Evolutionary conservation across 2,113 vertebrate species (phyloP).

Genomic region (Pithys albifrons): DNA sequence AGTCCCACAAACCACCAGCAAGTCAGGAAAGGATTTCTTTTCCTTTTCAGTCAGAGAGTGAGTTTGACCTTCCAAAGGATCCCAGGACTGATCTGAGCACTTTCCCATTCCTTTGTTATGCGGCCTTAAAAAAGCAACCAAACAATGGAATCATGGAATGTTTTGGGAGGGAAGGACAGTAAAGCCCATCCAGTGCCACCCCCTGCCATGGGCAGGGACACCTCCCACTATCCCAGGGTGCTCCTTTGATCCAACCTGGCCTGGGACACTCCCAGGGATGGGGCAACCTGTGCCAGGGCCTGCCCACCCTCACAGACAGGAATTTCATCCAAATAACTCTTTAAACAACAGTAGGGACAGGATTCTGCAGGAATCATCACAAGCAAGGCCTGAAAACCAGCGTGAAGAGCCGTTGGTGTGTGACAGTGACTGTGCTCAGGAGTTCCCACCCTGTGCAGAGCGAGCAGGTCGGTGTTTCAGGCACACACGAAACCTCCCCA

Average conservation of each 20-base stretch:
- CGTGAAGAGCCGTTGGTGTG: accelerated
- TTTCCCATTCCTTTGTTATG: background rate
- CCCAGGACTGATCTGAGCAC: background rate
- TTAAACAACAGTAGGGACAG: background rate
- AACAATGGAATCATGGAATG: background rate
- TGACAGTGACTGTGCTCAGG: background rate
- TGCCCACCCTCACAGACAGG: too few species aligned
- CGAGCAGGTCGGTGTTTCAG: background rate
- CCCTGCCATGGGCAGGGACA: background rate
- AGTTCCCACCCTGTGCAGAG: background rate
- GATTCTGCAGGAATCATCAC: background rate
- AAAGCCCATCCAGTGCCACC: background rate
- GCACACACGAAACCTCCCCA: background rate
- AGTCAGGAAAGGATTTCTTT: background rate
- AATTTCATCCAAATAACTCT: background rate
- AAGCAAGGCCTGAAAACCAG: background rate
- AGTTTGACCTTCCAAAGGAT: background rate
- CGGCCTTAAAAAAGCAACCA: background rate
- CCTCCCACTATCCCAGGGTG: accelerated
- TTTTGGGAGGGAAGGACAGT: background rate
- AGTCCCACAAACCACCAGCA: background rate
- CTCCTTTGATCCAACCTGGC: background rate
- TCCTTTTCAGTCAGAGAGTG: background rate
- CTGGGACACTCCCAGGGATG: background rate
- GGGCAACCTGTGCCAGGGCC: background rate